Base-by-base conservation (phyloP, 1,140 invertebrate genomes). In the Daktulosphaira vitifoliae region DNA sequence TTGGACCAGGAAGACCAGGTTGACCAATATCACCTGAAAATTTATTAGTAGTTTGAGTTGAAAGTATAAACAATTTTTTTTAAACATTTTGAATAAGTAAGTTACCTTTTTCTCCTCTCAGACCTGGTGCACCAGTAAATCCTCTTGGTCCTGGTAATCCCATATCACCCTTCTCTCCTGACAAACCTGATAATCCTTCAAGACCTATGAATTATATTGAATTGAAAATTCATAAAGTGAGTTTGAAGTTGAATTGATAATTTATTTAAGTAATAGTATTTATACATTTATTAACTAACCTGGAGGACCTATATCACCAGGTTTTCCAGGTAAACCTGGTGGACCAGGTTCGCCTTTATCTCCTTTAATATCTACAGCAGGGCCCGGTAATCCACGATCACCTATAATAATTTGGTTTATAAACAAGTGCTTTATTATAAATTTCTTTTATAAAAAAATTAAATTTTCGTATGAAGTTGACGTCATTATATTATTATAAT, bases 91-190 rank as follows among this genome's bases (percentile, higher is more conserved):
- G 5, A 33, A 33, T 6, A 6, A 33, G 29, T 6, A 33, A 33
- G 29, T 33, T 65, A 62, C 82, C 81, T 65, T 75, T 74, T 6
- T 73, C 72, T 23, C 85, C 86, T 11, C 74, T 74, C 53, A 78
- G 11, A n/a, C 70, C 70, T 29, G 23, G 25, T 5, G 38, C n/a
- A 16, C 70, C 70, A 15, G 83, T 78, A 29, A 79, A 71, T 22
- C 88, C 88, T 69, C 78, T 77, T 8, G 79, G 74, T 54, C 85
- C 84, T 46, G 78, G 74, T 23, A 71, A 68, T 18, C 85, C 89
- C 67, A 78, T 69, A 22, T 82, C 81, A 67, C 86, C 86, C 73
- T 82, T 83, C 48, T 80, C 77, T 15, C 84, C 84, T 59, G 68
- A 69, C 18, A 44, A 2, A n/a, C 68, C 68, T 54, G 44, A 25